Evolutionary conservation across 1,140 invertebrate genomes (phyloP), one percentile per base, ranked within the genome.

Genomic region (Neodiprion pinetum): DNA sequence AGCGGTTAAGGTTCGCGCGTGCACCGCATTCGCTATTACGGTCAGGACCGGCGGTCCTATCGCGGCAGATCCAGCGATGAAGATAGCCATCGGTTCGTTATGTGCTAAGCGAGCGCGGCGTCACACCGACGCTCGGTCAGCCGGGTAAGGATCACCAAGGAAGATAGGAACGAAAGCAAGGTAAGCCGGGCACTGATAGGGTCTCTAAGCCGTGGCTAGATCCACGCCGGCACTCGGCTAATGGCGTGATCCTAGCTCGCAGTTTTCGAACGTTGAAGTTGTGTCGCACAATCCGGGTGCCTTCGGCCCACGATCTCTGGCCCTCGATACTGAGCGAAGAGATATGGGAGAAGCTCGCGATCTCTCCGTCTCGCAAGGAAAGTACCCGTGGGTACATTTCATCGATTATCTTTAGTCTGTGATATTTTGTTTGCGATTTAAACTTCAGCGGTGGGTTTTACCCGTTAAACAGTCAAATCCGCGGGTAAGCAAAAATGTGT

Each of bases 71-170:
- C 4, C 73, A n/a, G 69, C 79, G 80, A 85, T 84, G 81, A 79
- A 83, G 83, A 85, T 86, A 85, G 80, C 79, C 77, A 85, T 86
- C 80, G 79, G 77, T 80, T 83, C 82, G 82, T 84, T 84, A 83
- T 79, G 82, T 0, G 68, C 47, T 17, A 72, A 50, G 70, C 53
- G n/a, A 14, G 11, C 53, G 11, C 7, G 11, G 11, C 47, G n/a
- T 4, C 49, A 66, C 50, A 69, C 71, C 71, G 72, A 61, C 49
- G 12, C 9, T n/a, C 17, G 11, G 14, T 72, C 14, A 50, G 61
- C 14, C 28, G 28, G 28, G 28, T 66, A 23, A 79, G 79, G 82
- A 84, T 84, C 81, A 78, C 73, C n/a, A 66, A 67, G 76, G 76
- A 77, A 82, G 83, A 82, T 82, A 81, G 78, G 80, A 80, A 82